Evolutionary conservation across 1,140 invertebrate genomes (phyloP).

Genomic region (Gryllus bimaculatus): DNA sequence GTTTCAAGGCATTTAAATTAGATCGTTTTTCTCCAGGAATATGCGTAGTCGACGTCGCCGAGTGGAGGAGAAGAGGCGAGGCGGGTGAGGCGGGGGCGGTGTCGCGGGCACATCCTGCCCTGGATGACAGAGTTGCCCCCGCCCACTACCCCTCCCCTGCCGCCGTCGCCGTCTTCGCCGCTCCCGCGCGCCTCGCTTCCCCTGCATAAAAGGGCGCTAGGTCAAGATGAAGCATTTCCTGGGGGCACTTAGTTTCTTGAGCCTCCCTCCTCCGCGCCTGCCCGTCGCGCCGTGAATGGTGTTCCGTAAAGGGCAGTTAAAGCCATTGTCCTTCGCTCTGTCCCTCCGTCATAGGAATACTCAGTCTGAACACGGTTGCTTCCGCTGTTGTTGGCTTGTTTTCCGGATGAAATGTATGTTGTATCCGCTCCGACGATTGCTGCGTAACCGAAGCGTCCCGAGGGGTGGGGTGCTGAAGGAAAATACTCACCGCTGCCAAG

Average conservation of each 20-base stretch:
- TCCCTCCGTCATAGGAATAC: neutral
- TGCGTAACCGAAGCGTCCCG: neutral
- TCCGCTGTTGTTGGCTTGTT: neutral
- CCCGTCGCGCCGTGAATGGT: neutral
- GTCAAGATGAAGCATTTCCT: slow-evolving; percentile 4
- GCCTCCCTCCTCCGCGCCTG: neutral
- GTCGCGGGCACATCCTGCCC: neutral
- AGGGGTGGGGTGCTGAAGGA: neutral
- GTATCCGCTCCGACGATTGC: neutral
- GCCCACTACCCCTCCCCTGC: neutral
- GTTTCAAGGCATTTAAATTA: slow-evolving; percentile 1
- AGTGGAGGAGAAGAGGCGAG: neutral
- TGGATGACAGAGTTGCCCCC: neutral
- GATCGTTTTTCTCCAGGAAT: neutral
- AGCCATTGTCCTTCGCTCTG: neutral
- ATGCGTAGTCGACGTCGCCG: neutral
- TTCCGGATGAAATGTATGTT: neutral
- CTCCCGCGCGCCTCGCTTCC: neutral
- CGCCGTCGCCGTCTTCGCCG: neutral
- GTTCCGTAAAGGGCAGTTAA: slow-evolving; percentile 3
- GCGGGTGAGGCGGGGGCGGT: too few species aligned
- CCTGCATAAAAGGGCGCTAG: slow-evolving; percentile 2
- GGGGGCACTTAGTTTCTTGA: neutral
- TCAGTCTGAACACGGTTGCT: neutral
- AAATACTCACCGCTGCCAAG: neutral